A percentile compares a stretch with the other conserved stretches of the same genome.
These are phyloP conservation scores for Argyresthia goedartella DNA, from an alignment of 2,888 invertebrate species.

Conservation along the genomic window DNA sequence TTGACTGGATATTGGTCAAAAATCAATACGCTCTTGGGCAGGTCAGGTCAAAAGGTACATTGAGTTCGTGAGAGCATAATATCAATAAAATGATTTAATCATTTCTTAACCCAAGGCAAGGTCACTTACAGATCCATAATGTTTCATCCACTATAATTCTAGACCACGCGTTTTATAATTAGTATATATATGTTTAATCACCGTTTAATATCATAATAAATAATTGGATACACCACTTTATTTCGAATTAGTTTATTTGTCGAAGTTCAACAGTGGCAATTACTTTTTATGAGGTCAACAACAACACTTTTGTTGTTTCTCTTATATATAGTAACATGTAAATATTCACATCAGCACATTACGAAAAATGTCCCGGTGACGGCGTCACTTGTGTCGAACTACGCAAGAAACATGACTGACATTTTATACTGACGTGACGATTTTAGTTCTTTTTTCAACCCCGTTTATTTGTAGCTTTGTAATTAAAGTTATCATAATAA, in stretches of 20 bases:
- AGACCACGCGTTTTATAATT: neutral
- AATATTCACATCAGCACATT: too few species aligned
- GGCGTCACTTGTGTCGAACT: too few species aligned
- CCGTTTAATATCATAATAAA: neutral
- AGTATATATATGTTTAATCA: neutral
- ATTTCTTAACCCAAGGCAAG: neutral
- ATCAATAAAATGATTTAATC: neutral
- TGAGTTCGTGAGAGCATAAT: conserved; percentile 20
- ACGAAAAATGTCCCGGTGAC: too few species aligned
- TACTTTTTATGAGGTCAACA: neutral
- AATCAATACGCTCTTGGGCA: conserved; percentile 21
- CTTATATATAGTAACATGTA: too few species aligned
- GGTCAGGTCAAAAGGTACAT: conserved; percentile 24
- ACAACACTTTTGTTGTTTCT: neutral
- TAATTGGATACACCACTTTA: neutral
- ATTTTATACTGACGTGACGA: too few species aligned
- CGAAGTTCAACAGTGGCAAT: neutral
- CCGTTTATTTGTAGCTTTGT: too few species aligned
- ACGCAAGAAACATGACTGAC: too few species aligned
- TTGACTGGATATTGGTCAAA: conserved; percentile 8
- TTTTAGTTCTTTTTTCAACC: too few species aligned
- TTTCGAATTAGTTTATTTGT: neutral
- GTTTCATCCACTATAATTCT: neutral
- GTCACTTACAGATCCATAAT: conserved; percentile 1
- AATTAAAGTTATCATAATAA: too few species aligned